Evolutionary conservation across 2,888 invertebrate species (phyloP), one percentile per base, ranked within the genome.

Genomic region (Nomada goodeniana): DNA sequence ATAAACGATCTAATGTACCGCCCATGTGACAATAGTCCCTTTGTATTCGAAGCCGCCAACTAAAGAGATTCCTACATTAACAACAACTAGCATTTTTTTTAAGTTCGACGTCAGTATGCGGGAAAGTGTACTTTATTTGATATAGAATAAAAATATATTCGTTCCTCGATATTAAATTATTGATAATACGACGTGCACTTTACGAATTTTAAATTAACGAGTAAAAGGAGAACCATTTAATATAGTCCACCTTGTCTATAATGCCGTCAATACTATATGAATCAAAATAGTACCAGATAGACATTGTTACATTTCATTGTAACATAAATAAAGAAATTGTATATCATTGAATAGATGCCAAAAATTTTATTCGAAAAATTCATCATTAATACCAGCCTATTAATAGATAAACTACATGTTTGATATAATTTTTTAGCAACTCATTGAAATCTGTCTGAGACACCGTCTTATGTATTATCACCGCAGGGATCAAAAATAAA

Each of bases 1-100:
- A 3, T 47, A 85, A 88, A 83, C 85, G 86, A 83, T 87, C 91
- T 92, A 74, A 11, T 29, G 55, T 80, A 82, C 84, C 91, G 91
- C 75, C 87, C 70, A 71, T 82, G 89, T 90, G 89, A 88, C 71
- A 84, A 64, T 84, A 89, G 90, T 26, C 73, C 36, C 76, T 79
- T 89, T 83, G 77, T 84, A 72, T 61, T 78, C 68, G 11, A 26
- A n/a, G 13, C 72, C 82, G 88, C 75, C 47, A 1, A 0, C 42
- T 11, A 59, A 70, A 23, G 20, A 55, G 29, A 29, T 15, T 15
- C 20, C 88, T 83, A 61, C 11, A 57, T 75, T 76, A 78, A 57
- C 88, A 84, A 65, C 73, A 10, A 11, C 44, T 13, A 42, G 44
- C 10, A 74, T 73, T 72, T 68, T 73, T 60, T 29, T 36, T 36